Percentiles rank a stretch among this genome's conserved stretches.
Evolutionary conservation across 2,888 invertebrate genomes (phyloP).

Genomic region (Sphaeridia pumilis): DNA sequence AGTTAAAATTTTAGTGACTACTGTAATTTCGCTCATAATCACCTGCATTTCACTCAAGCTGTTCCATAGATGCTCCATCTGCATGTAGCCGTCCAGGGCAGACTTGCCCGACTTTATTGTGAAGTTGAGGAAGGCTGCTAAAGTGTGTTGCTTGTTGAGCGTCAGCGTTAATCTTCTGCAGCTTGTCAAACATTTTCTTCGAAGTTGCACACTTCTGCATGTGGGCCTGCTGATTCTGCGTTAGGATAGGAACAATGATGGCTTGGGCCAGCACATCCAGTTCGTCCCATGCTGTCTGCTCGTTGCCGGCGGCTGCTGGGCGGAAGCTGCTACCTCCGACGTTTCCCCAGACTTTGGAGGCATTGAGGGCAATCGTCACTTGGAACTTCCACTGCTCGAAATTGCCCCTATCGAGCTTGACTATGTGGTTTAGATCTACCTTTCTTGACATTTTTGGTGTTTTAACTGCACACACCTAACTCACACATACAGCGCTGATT

Average conservation of each 20-base stretch:
- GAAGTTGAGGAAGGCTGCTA: neutral
- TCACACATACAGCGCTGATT: too few relatives aligned
- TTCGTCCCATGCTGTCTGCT: neutral
- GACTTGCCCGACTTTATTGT: neutral
- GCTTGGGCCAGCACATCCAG: neutral
- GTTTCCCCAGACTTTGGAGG: neutral
- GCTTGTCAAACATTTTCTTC: neutral
- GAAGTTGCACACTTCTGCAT: neutral
- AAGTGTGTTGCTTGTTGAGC: neutral
- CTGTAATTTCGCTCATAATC: too few relatives aligned
- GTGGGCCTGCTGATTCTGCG: neutral
- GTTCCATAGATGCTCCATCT: too few relatives aligned
- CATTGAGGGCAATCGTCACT: neutral
- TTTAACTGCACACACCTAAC: too few relatives aligned
- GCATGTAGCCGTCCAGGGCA: neutral
- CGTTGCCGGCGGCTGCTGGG: neutral
- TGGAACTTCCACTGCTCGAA: constrained; percentile 1
- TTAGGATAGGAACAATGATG: neutral
- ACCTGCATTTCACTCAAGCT: too few relatives aligned
- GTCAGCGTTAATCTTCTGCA: neutral
- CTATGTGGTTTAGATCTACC: too few relatives aligned
- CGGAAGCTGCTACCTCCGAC: neutral
- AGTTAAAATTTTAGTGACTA: too few relatives aligned
- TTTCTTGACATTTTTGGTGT: too few relatives aligned
- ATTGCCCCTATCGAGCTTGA: neutral